These are phyloP conservation scores for Meriones psammophilus DNA, from an alignment of 2,797 vertebrate species.

Conservation along the genomic window DNA sequence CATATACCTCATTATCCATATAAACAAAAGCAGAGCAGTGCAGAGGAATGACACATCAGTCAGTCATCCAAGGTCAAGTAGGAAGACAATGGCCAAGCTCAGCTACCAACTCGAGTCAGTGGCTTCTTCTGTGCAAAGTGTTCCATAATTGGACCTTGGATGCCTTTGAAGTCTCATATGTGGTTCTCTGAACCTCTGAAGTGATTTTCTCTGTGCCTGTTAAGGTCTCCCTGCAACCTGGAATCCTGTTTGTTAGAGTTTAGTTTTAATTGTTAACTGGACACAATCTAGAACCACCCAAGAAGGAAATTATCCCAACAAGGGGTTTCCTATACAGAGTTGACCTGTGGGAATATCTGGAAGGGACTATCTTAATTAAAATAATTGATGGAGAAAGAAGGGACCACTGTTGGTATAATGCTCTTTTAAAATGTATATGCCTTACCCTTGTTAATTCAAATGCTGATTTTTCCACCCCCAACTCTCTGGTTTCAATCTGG, in stretches of 20 bases:
- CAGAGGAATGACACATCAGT: not conserved
- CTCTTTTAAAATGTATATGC: no score
- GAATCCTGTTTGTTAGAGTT: not conserved
- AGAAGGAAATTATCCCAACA: not conserved
- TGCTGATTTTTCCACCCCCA: no score
- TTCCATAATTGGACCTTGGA: conserved; percentile 7
- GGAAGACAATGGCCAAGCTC: not conserved
- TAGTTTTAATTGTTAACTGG: not conserved
- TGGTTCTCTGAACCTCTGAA: not conserved
- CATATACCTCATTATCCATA: not conserved
- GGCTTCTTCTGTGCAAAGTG: not conserved
- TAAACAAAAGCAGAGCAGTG: not conserved
- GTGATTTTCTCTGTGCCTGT: not conserved
- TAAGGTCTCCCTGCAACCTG: not conserved
- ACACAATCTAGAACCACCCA: not conserved
- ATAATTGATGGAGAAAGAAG: not conserved
- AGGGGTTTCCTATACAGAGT: not conserved
- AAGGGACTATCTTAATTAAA: not conserved
- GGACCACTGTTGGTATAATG: no score
- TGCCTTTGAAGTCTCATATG: not conserved
- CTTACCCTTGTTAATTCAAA: no score
- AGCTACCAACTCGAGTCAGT: not conserved
- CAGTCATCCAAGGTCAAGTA: not conserved
- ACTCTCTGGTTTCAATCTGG: no score
- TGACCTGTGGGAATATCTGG: not conserved